phyloP scores from a whole-genome alignment of 2,888 invertebrate species.

The Drosophila aldrichi region DNA sequence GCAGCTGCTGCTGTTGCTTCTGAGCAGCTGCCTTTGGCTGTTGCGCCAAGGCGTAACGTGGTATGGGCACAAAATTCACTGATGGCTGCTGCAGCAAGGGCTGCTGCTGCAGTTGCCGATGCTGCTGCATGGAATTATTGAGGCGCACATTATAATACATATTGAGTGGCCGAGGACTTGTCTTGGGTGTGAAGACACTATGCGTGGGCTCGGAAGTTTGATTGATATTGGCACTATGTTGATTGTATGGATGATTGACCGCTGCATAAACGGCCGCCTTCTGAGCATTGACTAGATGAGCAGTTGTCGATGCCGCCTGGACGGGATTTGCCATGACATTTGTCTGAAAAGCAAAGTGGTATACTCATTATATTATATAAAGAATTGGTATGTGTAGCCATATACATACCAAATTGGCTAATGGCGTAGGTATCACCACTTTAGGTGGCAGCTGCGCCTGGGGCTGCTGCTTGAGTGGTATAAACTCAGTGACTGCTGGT shows the following conservation, averaged over 20 bases:
- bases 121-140: conserved; percentile 56
- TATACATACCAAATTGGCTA: conserved; percentile 61
- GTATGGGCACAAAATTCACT: conserved; percentile 55
- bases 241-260: conserved; percentile 42
- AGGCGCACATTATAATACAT: conserved; percentile 70
- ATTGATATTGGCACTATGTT: conserved; percentile 58
- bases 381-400: not conserved
- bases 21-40: conserved; percentile 37
- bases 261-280: conserved; percentile 32
- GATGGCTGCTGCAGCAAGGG: conserved; percentile 30
- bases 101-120: conserved; percentile 16
- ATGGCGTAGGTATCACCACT: conserved; percentile 36
- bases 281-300: conserved; percentile 36
- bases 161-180: conserved; percentile 55
- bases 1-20: conserved; percentile 45
- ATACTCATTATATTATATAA: not conserved
- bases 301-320: conserved; percentile 22
- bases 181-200: conserved; percentile 54
- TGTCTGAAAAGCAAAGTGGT: conserved; percentile 43
- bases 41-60: conserved; percentile 49
- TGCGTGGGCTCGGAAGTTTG: conserved; percentile 47
- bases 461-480: conserved; percentile 37
- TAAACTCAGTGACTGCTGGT: conserved; percentile 42
- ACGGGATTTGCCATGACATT: conserved; percentile 48
- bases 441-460: conserved; percentile 22